Evolutionary conservation across 2,888 invertebrate species (phyloP), one percentile per base, ranked within the genome.

Genomic region (Corbicula japonica): DNA sequence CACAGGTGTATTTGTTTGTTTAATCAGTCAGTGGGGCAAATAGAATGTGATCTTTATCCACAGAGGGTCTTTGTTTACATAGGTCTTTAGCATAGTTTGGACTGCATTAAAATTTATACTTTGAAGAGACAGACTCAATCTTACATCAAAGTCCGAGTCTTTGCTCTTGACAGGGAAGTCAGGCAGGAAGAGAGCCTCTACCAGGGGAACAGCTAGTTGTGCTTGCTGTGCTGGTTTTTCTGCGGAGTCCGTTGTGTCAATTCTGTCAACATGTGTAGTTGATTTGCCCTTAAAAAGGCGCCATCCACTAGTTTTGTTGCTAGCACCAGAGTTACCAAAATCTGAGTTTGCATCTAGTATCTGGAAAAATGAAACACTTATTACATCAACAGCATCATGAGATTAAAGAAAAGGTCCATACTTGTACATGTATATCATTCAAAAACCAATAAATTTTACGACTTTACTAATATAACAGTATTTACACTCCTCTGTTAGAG

Each of bases 161-260:
- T 93, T 72, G 38, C 58, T 76, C 61, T 63, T 95, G 65, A 96
- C 95, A 90, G 96, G 96, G 93, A 98, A 98, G 94, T 97, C 97
- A 73, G 98, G 97, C 81, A 97, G 95, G 94, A 98, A 98, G 86
- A 97, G 95, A 28, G 96, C 96, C 94, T 98, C 97, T 86, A 96
- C 95, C 89, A 96, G 95, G 54, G 97, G 95, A 28, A 97, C 96
- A 2, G 97, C 97, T 96, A 97, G 69, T 44, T 87, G 78, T 18
- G 84, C 56, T 35, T 83, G 80, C 1, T 73, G 41, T 1, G 52
- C 48, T 2, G 62, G 60, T 44, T 84, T 84, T 3, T 72, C 73
- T 26, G 76, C 66, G 1, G 66, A 21, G 10, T 78, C 78, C 21
- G 72, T 44, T 21, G 62, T 54, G 44, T 73, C 81, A 10, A 72